Conservation (phyloP, 2,113 vertebrate species). For the Puffinus mauretanicus region DNA sequence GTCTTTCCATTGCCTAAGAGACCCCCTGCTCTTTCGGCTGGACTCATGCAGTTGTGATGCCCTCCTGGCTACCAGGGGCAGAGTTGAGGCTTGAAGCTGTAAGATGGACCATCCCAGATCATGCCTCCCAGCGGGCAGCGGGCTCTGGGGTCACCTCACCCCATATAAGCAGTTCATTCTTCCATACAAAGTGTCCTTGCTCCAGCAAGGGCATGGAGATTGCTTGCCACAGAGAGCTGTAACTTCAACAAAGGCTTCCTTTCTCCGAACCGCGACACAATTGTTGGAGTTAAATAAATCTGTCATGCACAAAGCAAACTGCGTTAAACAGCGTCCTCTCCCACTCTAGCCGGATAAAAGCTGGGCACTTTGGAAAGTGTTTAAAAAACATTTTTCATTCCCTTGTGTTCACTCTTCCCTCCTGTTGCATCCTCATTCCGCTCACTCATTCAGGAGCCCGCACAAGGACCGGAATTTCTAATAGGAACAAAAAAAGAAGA, state of each 20-base stretch:
- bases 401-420: slow-evolving; percentile 26
- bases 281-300: slow-evolving; percentile 38
- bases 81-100: neutral
- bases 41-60: neutral
- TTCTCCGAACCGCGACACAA: neutral
- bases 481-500: neutral
- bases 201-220: neutral
- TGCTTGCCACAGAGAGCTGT: neutral
- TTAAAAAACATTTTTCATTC: slow-evolving; percentile 36
- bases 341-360: slow-evolving; percentile 3
- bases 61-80: neutral
- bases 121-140: neutral
- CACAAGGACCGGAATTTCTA: slow-evolving; percentile 11
- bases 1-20: neutral
- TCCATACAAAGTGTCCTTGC: neutral
- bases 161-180: neutral
- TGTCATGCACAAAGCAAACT: neutral
- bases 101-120: neutral
- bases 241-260: slow-evolving; percentile 25
- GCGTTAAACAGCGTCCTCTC: neutral
- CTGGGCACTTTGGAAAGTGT: neutral
- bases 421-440: neutral
- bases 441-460: neutral
- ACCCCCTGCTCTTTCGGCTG: neutral
- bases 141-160: neutral